phyloP scores from a whole-genome alignment of 2,888 invertebrate species.

The Himalopsyche japonica region DNA sequence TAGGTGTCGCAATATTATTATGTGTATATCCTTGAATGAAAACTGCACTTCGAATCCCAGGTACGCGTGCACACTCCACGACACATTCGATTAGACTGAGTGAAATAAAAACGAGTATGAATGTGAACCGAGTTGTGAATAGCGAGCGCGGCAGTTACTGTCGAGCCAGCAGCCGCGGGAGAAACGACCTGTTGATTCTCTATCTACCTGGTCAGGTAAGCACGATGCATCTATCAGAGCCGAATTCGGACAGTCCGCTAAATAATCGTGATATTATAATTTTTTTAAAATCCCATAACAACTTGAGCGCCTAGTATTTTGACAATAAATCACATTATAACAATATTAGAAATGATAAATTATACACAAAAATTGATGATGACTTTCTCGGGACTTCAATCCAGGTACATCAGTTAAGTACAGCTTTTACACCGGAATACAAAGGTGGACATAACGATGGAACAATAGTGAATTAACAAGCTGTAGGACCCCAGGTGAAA shows the following conservation, averaged over 20 bases:
- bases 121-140: neutral
- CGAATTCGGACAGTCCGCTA: neutral
- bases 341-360: too few relatives aligned
- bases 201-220: slow-evolving; percentile 6
- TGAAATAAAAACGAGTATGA: neutral
- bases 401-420: too few relatives aligned
- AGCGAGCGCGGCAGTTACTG: neutral
- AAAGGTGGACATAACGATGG: too few relatives aligned
- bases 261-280: too few relatives aligned
- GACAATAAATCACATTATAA: too few relatives aligned
- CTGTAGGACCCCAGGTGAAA: too few relatives aligned
- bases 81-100: neutral
- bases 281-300: too few relatives aligned
- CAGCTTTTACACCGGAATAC: too few relatives aligned
- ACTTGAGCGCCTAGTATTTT: too few relatives aligned
- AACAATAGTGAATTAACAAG: too few relatives aligned
- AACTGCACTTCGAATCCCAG: neutral
- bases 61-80: neutral
- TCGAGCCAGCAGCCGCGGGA: neutral
- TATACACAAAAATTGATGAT: too few relatives aligned
- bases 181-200: slow-evolving; percentile 6
- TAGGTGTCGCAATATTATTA: neutral
- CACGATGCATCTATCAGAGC: neutral
- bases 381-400: too few relatives aligned
- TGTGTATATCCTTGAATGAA: neutral